These are phyloP conservation scores for Corvus cornix DNA, from an alignment of 2,113 vertebrate species.

Conservation along the genomic window DNA sequence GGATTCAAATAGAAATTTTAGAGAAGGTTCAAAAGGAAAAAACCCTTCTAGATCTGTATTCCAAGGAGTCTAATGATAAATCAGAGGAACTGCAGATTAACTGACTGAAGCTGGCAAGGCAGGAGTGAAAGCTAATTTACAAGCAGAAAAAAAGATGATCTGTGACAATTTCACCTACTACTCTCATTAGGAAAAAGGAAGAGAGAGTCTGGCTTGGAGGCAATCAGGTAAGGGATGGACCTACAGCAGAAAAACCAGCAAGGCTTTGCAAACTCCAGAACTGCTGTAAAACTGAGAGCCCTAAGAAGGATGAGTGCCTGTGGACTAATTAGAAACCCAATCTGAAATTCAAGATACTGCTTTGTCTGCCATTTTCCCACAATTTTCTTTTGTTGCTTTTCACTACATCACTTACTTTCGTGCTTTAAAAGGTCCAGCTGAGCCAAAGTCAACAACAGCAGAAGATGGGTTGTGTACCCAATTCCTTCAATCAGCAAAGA, in stretches of 20 bases:
- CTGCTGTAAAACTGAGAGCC: neutral
- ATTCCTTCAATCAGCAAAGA: neutral
- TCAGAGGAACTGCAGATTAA: neutral
- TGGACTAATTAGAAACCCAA: neutral
- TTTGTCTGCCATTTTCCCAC: neutral
- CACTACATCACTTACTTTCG: neutral
- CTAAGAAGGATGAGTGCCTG: neutral
- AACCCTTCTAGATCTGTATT: neutral
- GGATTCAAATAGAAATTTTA: neutral
- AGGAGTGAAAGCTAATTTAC: neutral
- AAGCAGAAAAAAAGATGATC: neutral
- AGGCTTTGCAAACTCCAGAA: neutral
- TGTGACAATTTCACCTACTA: neutral
- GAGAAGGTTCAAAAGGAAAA: neutral
- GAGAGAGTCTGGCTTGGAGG: neutral
- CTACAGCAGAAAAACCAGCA: neutral
- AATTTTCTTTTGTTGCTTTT: neutral
- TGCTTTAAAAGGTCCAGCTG: neutral
- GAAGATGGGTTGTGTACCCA: neutral
- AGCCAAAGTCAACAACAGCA: neutral
- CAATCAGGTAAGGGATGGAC: neutral
- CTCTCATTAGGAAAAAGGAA: neutral
- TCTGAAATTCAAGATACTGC: neutral
- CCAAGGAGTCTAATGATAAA: neutral
- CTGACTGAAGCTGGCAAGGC: neutral